phyloP scores from a whole-genome alignment of 2,113 vertebrate species.

The Rousettus leschenaultii region DNA sequence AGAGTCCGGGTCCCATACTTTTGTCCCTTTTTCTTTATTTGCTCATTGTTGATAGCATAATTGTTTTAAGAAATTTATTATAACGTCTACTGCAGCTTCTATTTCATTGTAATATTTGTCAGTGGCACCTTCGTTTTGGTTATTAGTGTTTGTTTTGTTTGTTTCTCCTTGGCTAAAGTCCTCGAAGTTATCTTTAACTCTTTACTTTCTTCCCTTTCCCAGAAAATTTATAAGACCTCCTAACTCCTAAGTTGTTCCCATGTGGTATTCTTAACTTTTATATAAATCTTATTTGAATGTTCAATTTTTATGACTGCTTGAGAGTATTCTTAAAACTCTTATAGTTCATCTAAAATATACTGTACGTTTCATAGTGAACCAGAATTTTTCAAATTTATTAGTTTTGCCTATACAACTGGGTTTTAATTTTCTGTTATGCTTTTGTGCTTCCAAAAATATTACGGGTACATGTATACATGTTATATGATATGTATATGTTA shows the following conservation, averaged over 20 bases:
- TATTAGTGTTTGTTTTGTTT: too few species aligned
- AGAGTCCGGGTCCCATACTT: neutral
- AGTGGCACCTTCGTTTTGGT: too few species aligned
- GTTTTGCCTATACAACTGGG: neutral
- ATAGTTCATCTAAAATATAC: neutral
- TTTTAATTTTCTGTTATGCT: neutral
- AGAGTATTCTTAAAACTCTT: neutral
- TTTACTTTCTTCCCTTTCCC: too few species aligned
- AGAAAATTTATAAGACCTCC: neutral
- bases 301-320: neutral
- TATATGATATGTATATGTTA: neutral
- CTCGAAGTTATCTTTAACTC: too few species aligned
- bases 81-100: too few species aligned
- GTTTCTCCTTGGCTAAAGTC: too few species aligned
- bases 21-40: neutral
- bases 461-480: neutral
- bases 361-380: neutral
- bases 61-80: too few species aligned
- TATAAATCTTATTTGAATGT: neutral
- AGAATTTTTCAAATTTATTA: neutral
- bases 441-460: neutral
- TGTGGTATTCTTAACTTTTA: neutral
- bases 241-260: neutral
- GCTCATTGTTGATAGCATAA: neutral
- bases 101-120: too few species aligned